A percentile compares a stretch with the other conserved stretches of the same genome.
Evolutionary conservation across 2,113 vertebrate species (phyloP).

Genomic region (Myiozetetes cayanensis): DNA sequence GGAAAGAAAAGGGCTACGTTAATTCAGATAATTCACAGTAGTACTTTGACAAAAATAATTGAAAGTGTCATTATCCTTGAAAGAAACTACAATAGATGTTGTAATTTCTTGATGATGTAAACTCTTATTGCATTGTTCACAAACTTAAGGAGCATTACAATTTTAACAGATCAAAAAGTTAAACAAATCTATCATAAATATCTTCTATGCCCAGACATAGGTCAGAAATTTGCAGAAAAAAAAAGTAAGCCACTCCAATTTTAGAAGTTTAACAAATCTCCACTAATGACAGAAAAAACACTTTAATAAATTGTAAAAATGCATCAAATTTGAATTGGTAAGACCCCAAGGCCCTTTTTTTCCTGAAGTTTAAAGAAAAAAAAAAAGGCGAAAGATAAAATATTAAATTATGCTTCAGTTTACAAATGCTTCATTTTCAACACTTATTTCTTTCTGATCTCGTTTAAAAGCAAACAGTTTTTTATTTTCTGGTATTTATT

Average conservation of each 20-base stretch:
- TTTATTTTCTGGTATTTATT: neutral
- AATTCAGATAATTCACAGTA: neutral
- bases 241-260: neutral
- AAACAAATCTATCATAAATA: neutral
- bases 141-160: neutral
- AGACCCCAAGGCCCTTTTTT: accelerated
- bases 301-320: too few relatives aligned
- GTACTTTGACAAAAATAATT: neutral
- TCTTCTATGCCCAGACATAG: neutral
- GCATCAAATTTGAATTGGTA: too few relatives aligned
- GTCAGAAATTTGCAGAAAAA: neutral
- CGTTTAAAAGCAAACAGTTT: neutral
- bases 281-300: neutral
- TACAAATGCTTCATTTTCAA: neutral
- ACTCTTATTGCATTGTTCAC: neutral
- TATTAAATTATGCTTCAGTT: neutral
- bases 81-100: neutral
- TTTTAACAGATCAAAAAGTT: constrained; percentile 9
- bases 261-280: neutral
- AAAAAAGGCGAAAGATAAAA: neutral
- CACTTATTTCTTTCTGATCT: neutral
- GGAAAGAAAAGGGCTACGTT: neutral
- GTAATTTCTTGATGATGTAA: neutral
- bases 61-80: neutral
- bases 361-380: neutral